phyloP scores from a whole-genome alignment of 2,113 vertebrate genomes.

The Rousettus leschenaultii region DNA sequence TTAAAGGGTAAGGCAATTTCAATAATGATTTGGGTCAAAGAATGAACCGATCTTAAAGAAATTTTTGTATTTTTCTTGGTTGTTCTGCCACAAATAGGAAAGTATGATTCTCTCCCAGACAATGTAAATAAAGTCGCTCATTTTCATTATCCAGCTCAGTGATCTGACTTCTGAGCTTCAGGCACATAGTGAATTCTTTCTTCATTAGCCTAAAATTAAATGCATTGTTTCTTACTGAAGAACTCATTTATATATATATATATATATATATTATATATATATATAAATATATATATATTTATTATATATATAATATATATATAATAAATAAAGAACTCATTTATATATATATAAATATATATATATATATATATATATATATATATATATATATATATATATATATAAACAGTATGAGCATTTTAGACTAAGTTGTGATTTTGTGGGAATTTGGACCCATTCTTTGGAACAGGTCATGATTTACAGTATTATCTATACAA shows the following conservation, averaged over 20 bases:
- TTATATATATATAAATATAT: constrained; percentile 42
- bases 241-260: constrained; percentile 11
- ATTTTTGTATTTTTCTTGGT: not conserved
- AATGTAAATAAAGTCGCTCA: not conserved
- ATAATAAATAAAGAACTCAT: constrained; percentile 35
- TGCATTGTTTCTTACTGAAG: constrained; percentile 35
- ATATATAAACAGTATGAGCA: not conserved
- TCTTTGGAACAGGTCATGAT: not conserved
- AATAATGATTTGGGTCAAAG: not conserved
- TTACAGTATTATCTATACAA: not conserved
- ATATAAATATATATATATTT: too few species aligned
- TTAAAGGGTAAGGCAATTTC: not conserved
- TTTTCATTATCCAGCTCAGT: constrained; percentile 32
- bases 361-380: too few species aligned
- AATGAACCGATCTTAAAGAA: not conserved
- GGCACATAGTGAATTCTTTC: constrained; percentile 61
- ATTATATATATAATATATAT: constrained; percentile 34
- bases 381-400: constrained; percentile 37
- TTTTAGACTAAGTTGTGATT: not conserved
- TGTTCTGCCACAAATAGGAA: not conserved
- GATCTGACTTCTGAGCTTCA: constrained; percentile 58
- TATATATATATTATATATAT: constrained; percentile 34
- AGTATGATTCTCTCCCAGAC: not conserved
- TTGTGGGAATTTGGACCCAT: not conserved
- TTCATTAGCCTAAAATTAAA: constrained; percentile 67